Conservation (phyloP, 2,888 invertebrate species). For the Linnaemya tessellans region DNA sequence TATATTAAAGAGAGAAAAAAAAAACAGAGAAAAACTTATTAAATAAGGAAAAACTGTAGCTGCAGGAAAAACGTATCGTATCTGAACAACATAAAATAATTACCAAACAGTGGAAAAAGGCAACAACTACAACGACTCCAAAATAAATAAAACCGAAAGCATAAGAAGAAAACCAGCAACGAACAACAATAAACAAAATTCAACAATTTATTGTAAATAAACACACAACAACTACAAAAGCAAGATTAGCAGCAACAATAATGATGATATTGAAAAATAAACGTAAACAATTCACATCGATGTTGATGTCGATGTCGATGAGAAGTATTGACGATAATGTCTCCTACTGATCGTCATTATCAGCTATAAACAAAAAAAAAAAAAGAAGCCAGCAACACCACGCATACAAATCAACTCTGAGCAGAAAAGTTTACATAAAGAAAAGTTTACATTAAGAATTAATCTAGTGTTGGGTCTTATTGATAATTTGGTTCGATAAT, state of each 20-base stretch:
- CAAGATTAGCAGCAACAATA: constrained; percentile 35
- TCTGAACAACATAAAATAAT: constrained; percentile 57
- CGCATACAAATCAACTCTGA: constrained; percentile 11
- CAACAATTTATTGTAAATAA: constrained; percentile 65
- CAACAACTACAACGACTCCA: constrained; percentile 16
- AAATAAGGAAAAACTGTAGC: constrained; percentile 32
- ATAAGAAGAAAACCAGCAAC: constrained; percentile 20
- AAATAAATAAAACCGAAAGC: constrained; percentile 41
- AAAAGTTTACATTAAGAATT: neutral
- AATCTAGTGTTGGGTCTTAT: constrained; percentile 18
- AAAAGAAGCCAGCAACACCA: constrained; percentile 16
- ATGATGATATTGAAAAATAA: constrained; percentile 70
- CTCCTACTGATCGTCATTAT: constrained; percentile 66
- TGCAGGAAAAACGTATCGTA: constrained; percentile 54
- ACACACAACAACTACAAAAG: constrained; percentile 43
- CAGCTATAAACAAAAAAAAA: constrained; percentile 20
- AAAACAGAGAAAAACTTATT: constrained; percentile 13
- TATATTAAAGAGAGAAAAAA: constrained; percentile 13
- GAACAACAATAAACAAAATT: constrained; percentile 47
- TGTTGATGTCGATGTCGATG: neutral
- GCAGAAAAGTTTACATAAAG: neutral
- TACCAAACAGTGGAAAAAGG: constrained; percentile 30
- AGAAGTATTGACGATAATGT: constrained; percentile 63
- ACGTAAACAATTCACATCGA: constrained; percentile 62
- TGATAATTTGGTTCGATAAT: neutral